phyloP scores from a whole-genome alignment of 2,113 vertebrate species.

The Strigops habroptila region DNA sequence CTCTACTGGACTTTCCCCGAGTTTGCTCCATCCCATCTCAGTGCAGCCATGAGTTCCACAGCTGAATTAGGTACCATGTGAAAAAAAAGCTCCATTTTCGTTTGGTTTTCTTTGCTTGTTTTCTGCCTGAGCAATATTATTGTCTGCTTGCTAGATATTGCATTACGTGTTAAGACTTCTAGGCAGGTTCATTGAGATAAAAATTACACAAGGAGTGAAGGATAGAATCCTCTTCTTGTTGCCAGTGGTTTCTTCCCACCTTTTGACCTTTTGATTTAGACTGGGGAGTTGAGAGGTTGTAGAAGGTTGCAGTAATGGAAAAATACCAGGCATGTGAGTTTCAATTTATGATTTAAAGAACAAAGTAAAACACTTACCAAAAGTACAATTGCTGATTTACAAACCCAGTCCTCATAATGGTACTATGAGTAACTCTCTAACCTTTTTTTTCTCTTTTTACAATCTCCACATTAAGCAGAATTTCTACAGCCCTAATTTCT shows the following conservation, averaged over 20 bases:
- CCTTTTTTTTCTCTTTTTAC: neutral
- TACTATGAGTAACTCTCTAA: neutral
- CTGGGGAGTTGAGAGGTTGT: neutral
- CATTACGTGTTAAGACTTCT: neutral
- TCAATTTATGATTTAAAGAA: neutral
- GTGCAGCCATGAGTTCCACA: neutral
- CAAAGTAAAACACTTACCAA: neutral
- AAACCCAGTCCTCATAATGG: neutral
- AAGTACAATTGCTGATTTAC: neutral
- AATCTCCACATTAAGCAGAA: neutral
- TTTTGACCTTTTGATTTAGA: neutral
- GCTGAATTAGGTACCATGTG: neutral
- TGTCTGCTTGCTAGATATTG: neutral
- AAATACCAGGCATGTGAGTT: neutral
- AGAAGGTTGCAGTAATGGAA: neutral
- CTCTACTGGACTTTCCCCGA: neutral
- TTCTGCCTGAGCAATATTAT: neutral
- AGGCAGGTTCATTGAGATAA: neutral
- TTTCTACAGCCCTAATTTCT: neutral
- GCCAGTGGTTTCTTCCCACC: neutral
- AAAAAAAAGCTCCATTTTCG: neutral
- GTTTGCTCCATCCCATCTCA: neutral
- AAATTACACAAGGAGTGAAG: neutral
- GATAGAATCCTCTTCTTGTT: neutral
- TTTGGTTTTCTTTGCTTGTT: neutral